A percentile compares a stretch with the other conserved stretches of the same genome.
Conservation (phyloP, 2,888 invertebrate species). For the Drosophila merina region DNA sequence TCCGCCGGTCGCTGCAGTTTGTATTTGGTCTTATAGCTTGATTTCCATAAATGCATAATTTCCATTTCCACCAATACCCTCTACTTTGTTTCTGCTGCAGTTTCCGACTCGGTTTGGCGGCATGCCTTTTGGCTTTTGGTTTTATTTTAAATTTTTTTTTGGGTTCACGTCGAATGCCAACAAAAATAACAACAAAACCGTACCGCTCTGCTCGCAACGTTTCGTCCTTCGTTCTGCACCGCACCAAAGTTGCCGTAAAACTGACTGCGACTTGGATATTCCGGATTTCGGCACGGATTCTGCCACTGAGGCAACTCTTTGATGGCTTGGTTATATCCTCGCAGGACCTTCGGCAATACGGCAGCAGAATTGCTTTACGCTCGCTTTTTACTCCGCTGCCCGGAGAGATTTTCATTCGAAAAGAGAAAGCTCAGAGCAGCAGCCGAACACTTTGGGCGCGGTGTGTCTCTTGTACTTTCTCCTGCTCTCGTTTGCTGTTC, state of each 20-base stretch:
- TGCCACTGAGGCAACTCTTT: slow-evolving; percentile 37
- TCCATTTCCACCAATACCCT: slow-evolving; percentile 35
- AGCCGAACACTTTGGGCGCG: slow-evolving; percentile 30
- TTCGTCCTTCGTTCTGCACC: slow-evolving; percentile 51
- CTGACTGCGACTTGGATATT: slow-evolving; percentile 43
- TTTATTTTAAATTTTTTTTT: not conserved
- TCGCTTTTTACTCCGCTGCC: not conserved
- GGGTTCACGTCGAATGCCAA: slow-evolving; percentile 12
- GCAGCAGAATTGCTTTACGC: slow-evolving; percentile 25
- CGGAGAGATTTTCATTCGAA: not conserved
- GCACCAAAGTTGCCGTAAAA: slow-evolving; percentile 68
- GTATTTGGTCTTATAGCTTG: slow-evolving; percentile 13
- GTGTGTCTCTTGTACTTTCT: slow-evolving; percentile 16
- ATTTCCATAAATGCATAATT: slow-evolving; percentile 67
- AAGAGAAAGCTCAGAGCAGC: not conserved
- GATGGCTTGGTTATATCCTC: slow-evolving; percentile 19
- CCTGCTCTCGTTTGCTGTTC: not conserved
- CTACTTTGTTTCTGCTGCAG: not conserved
- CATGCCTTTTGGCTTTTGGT: slow-evolving; percentile 5
- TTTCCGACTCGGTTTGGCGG: slow-evolving; percentile 28
- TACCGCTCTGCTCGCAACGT: slow-evolving; percentile 41
- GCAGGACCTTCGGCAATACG: slow-evolving; percentile 19
- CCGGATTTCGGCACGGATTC: slow-evolving; percentile 20
- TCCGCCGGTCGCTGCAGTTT: slow-evolving; percentile 25
- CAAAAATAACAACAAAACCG: slow-evolving; percentile 21